Conservation (phyloP, 64 coral and sea anemone genomes). For the Pocillopora verrucosa region DNA sequence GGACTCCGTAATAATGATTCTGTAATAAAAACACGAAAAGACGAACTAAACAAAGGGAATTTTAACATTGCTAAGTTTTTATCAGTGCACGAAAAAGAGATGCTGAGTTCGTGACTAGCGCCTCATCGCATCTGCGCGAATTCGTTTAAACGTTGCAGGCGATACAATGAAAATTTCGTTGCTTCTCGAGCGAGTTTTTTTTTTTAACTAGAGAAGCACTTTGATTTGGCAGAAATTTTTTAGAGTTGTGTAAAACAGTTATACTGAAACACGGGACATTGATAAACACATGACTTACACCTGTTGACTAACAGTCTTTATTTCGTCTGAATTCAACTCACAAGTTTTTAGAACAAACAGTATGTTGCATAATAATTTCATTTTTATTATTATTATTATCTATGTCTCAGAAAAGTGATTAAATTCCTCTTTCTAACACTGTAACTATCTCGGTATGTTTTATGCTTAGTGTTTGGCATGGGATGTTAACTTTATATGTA, state of each 20-base stretch:
- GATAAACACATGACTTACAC: conserved; percentile 10
- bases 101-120: background rate
- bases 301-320: background rate
- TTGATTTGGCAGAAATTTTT: background rate
- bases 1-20: conserved; percentile 6
- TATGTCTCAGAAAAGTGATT: conserved; percentile 7
- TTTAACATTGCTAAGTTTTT: conserved; percentile 1
- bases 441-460: background rate
- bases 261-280: background rate
- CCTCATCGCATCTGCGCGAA: background rate
- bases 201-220: no score
- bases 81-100: background rate
- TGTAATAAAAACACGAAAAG: conserved; percentile 10
- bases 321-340: conserved; percentile 25
- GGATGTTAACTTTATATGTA: no score
- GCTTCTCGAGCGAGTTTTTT: background rate
- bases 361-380: background rate
- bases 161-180: background rate
- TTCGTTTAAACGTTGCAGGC: background rate
- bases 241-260: conserved; percentile 11
- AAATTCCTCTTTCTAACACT: background rate
- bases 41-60: background rate
- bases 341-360: conserved; percentile 2
- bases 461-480: background rate
- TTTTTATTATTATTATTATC: background rate